These are phyloP conservation scores for Metaphire vulgaris DNA, from an alignment of 1,140 invertebrate species.

Conservation along the genomic window DNA sequence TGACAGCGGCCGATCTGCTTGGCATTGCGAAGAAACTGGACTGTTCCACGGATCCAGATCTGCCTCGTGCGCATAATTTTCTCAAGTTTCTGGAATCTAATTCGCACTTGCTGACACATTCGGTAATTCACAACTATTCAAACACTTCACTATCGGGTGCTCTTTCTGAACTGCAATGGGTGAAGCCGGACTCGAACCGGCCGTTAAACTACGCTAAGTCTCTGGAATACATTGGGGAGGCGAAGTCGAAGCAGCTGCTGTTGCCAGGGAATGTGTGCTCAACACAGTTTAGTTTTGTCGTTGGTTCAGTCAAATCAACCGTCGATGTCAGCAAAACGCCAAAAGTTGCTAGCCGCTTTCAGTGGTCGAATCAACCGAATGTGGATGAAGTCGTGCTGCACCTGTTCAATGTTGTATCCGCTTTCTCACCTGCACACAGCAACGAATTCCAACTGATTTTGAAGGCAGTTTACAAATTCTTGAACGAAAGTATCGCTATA, in stretches of 20 bases:
- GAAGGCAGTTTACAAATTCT: slow-evolving; percentile 4
- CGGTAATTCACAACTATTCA: no score
- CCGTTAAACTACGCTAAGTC: not conserved
- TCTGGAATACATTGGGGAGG: not conserved
- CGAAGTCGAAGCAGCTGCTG: not conserved
- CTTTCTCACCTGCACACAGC: not conserved
- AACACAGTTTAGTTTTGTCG: slow-evolving; percentile 2
- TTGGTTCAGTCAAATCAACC: slow-evolving; percentile 10
- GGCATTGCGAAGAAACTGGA: not conserved
- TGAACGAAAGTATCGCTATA: not conserved
- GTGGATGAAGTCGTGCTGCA: not conserved
- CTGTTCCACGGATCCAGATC: not conserved
- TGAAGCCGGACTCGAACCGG: not conserved
- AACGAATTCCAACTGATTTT: not conserved
- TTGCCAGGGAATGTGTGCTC: not conserved
- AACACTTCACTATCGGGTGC: not conserved
- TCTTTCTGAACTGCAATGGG: not conserved
- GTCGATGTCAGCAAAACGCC: not conserved
- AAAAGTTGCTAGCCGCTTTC: not conserved
- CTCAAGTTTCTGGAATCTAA: not conserved
- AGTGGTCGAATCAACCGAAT: not conserved
- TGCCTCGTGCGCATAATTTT: not conserved
- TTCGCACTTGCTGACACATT: no score
- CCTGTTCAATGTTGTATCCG: not conserved
- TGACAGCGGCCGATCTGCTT: not conserved